phyloP scores from a whole-genome alignment of 2,797 vertebrate species.

The Remorina albescens region DNA sequence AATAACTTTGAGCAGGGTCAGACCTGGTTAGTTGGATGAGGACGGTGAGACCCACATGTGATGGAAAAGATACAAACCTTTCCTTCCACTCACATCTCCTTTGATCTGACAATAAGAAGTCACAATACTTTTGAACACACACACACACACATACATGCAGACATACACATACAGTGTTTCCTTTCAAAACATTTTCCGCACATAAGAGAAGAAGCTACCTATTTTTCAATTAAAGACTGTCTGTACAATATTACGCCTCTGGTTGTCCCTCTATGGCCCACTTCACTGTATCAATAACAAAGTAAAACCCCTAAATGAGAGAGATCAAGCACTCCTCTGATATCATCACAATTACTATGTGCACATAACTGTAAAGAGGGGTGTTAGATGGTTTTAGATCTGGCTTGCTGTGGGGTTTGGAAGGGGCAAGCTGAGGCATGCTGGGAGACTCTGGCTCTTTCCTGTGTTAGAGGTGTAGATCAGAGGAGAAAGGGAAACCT shows the following conservation, averaged over 20 bases:
- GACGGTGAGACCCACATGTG: background rate
- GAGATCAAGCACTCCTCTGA: conserved; percentile 74
- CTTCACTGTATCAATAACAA: conserved; percentile 76
- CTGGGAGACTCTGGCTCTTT: conserved; percentile 50
- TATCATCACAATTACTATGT: conserved; percentile 71
- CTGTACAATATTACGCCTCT: conserved; percentile 28
- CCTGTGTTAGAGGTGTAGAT: conserved; percentile 55
- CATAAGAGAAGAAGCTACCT: conserved; percentile 56
- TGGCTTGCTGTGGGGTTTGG: conserved; percentile 58
- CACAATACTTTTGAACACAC: conserved; percentile 44
- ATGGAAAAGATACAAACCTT: conserved; percentile 25
- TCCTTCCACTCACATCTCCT: conserved; percentile 37
- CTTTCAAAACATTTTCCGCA: conserved; percentile 47
- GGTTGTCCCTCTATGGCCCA: conserved; percentile 57
- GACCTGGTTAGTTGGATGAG: background rate
- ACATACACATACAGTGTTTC: conserved; percentile 13
- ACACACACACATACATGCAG: conserved; percentile 18
- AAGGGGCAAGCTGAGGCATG: conserved; percentile 67
- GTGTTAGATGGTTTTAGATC: conserved; percentile 62
- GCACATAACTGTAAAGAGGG: conserved; percentile 57
- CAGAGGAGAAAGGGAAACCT: conserved; percentile 74
- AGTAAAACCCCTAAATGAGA: conserved; percentile 71
- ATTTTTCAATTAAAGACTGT: conserved; percentile 55
- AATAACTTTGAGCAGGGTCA: background rate
- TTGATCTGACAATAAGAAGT: conserved; percentile 64